Evolutionary conservation across 2,888 invertebrate species (phyloP).

Genomic region (Hirtodrosophila trivittata): DNA sequence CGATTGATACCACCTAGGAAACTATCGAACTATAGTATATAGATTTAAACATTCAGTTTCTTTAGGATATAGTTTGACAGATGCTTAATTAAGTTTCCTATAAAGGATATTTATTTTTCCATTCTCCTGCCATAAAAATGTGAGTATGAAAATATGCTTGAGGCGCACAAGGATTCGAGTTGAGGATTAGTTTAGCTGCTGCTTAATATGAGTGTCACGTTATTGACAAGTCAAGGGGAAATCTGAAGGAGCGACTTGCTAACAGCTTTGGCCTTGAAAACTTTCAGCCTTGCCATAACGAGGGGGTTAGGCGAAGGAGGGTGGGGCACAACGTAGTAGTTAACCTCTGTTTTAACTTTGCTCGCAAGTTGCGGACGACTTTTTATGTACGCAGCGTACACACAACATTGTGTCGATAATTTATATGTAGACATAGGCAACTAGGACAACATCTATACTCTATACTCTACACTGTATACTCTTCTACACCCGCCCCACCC

Average conservation of each 20-base stretch:
- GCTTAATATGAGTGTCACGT: conserved; percentile 62
- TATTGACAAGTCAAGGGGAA: conserved; percentile 38
- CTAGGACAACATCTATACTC: conserved; percentile 12
- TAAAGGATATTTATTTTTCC: no score
- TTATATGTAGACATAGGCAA: conserved; percentile 57
- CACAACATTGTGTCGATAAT: conserved; percentile 73
- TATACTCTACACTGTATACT: not conserved
- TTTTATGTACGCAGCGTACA: conserved; percentile 45
- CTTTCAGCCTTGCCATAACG: conserved; percentile 49
- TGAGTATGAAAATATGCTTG: not conserved
- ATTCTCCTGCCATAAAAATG: no score
- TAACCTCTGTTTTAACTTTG: conserved; percentile 24
- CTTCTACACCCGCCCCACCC: not conserved
- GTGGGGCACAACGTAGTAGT: not conserved
- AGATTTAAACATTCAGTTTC: no score
- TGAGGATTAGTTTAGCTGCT: not conserved
- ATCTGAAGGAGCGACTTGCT: conserved; percentile 40
- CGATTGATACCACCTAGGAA: no score
- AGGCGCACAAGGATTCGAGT: not conserved
- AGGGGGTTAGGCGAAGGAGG: not conserved
- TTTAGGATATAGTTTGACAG: no score
- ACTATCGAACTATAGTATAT: no score
- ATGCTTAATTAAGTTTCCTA: no score
- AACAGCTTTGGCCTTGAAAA: conserved; percentile 65
- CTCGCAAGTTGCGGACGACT: conserved; percentile 34